A percentile compares a stretch with the other conserved stretches of the same genome.
Evolutionary conservation across 2,797 vertebrate species (phyloP).

Genomic region (Danio choprae): DNA sequence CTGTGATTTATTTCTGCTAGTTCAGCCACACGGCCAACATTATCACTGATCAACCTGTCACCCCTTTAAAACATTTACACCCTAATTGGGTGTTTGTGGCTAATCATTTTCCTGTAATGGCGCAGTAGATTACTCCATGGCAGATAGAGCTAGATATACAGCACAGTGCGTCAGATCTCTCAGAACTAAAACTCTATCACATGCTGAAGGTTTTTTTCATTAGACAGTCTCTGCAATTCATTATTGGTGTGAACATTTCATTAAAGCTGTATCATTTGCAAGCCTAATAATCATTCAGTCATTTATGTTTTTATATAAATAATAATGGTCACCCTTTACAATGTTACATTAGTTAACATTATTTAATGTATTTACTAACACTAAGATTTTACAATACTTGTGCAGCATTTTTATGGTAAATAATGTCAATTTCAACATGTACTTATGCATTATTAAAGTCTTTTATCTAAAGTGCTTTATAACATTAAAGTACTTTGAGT

Average conservation of each 20-base stretch:
- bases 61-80: conserved; percentile 33
- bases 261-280: neutral
- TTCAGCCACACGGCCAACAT: conserved; percentile 25
- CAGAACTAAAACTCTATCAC: neutral
- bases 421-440: no score
- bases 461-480: no score
- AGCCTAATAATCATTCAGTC: neutral
- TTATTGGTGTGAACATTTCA: neutral
- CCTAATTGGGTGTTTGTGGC: conserved; percentile 42
- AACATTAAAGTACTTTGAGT: no score
- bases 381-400: no score
- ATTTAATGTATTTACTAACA: no score
- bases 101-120: conserved; percentile 40
- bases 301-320: no score
- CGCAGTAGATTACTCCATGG: conserved; percentile 27
- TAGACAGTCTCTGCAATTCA: neutral
- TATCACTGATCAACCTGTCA: conserved; percentile 44
- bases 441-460: no score
- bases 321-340: no score
- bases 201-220: neutral
- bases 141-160: neutral
- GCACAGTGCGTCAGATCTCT: conserved; percentile 3
- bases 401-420: no score
- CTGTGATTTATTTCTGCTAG: conserved; percentile 23
- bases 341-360: no score